phyloP scores from a whole-genome alignment of 2,113 vertebrate species.

The Aspiorhynchus laticeps region DNA sequence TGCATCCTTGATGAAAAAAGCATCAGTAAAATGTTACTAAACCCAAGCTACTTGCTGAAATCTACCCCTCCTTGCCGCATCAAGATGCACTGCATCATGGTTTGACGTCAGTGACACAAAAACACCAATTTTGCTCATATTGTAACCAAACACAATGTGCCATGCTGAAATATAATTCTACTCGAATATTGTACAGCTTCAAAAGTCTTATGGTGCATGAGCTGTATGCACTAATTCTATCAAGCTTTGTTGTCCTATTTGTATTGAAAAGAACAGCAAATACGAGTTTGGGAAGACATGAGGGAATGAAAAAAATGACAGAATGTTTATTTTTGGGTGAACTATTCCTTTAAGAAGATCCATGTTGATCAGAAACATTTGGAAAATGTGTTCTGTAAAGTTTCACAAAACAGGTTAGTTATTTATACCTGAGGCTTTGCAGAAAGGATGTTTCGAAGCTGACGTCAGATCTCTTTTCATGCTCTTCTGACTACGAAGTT shows the following conservation, averaged over 20 bases:
- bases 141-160: too few relatives aligned
- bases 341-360: background rate
- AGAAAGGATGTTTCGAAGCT: conserved; percentile 17
- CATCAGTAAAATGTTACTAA: background rate
- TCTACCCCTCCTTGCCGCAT: too few relatives aligned
- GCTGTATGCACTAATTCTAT: background rate
- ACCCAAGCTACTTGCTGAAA: background rate
- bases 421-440: conserved; percentile 55
- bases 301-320: background rate
- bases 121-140: too few relatives aligned
- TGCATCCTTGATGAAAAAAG: background rate
- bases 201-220: too few relatives aligned
- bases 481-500: conserved; percentile 16
- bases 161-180: too few relatives aligned
- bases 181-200: too few relatives aligned
- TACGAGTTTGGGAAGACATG: background rate
- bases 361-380: background rate
- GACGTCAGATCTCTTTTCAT: background rate
- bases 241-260: background rate
- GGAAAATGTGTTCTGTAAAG: background rate
- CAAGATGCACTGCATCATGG: too few relatives aligned
- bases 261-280: background rate
- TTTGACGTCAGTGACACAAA: too few relatives aligned
- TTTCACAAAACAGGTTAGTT: background rate
- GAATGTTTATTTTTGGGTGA: background rate